These are phyloP conservation scores for Artibeus jamaicensis DNA, from an alignment of 2,797 vertebrate species.

Conservation along the genomic window DNA sequence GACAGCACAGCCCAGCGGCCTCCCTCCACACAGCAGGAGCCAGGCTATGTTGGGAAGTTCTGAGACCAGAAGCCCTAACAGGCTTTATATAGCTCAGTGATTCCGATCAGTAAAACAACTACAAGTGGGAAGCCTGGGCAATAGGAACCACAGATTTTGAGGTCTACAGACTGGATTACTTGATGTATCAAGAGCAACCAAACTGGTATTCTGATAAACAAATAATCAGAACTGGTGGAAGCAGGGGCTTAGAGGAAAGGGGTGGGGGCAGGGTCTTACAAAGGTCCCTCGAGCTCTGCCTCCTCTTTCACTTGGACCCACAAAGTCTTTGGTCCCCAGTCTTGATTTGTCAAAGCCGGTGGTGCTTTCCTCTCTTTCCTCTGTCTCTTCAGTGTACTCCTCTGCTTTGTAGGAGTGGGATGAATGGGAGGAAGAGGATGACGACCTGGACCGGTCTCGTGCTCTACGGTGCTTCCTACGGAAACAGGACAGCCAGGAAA, in stretches of 20 bases:
- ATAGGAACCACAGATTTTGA: neutral
- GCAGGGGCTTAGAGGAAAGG: neutral
- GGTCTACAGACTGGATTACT: neutral
- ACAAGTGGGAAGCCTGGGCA: neutral
- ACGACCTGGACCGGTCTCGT: constrained; percentile 93
- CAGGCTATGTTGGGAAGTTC: neutral
- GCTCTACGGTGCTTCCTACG: constrained; percentile 92
- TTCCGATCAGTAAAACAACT: neutral
- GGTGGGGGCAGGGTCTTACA: constrained; percentile 84
- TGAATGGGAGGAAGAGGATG: constrained; percentile 93
- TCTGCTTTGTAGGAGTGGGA: constrained; percentile 88
- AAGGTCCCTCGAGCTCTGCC: constrained; percentile 88
- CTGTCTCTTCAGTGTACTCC: constrained; percentile 85
- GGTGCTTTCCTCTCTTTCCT: constrained; percentile 87
- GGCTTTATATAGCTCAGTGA: neutral
- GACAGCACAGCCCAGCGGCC: neutral
- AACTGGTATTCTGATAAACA: neutral
- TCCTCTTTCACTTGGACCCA: constrained; percentile 85
- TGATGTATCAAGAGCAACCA: neutral
- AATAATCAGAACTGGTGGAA: neutral
- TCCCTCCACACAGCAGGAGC: neutral
- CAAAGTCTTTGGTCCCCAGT: constrained; percentile 87
- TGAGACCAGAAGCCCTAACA: neutral
- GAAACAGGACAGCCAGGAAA: neutral
- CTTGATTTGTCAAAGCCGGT: constrained; percentile 88